Evolutionary conservation across 2,113 vertebrate genomes (phyloP).

Genomic region (Phylloscopus whistleri): DNA sequence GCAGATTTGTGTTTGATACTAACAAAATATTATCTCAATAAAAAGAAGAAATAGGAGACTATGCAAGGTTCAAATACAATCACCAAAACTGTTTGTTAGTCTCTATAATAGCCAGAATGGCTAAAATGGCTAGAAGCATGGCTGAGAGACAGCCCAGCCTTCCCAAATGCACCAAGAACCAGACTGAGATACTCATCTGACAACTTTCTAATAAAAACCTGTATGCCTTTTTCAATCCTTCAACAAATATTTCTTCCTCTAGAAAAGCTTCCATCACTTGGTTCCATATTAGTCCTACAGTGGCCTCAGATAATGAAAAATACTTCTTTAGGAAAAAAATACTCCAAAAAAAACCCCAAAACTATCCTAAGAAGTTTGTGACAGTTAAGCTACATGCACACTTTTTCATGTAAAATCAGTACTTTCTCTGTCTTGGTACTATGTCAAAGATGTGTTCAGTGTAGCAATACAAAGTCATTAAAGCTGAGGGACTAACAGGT

Average conservation of each 20-base stretch:
- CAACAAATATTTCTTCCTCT: background rate
- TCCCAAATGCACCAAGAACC: background rate
- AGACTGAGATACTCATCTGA: background rate
- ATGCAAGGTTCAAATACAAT: background rate
- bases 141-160: background rate
- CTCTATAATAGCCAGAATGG: background rate
- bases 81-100: background rate
- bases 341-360: accelerated
- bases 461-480: background rate
- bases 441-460: background rate
- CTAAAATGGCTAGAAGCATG: background rate
- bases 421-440: background rate
- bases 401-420: background rate
- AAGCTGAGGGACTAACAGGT: background rate
- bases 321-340: background rate
- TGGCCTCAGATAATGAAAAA: background rate
- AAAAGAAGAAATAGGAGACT: background rate
- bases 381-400: background rate
- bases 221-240: background rate
- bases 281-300: background rate
- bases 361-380: background rate
- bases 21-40: background rate
- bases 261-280: background rate
- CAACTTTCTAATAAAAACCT: background rate
- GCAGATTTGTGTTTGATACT: accelerated